Conservation (phyloP, 2,113 vertebrate genomes). For the Suncus etruscus region DNA sequence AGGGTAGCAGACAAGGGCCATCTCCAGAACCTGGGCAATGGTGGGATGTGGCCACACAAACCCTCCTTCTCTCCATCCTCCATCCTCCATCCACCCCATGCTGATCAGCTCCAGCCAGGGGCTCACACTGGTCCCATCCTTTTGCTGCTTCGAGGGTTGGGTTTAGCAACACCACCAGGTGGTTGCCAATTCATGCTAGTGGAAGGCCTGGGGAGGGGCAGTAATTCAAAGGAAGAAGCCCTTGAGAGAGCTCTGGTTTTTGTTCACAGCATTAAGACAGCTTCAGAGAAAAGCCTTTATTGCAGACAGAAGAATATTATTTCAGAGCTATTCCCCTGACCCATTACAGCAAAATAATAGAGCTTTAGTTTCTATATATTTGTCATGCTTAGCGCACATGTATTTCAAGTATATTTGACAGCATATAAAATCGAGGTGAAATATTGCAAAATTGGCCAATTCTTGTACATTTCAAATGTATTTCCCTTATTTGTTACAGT, state of each 20-base stretch:
- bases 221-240: conserved; percentile 43
- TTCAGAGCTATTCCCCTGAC: conserved; percentile 74
- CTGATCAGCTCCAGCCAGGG: not conserved
- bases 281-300: conserved; percentile 75
- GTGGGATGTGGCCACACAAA: accelerated
- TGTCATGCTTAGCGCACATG: conserved; percentile 75
- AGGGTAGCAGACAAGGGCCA: accelerated
- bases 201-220: not conserved
- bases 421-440: conserved; percentile 79
- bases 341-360: conserved; percentile 79
- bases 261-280: conserved; percentile 70
- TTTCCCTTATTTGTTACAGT: conserved; percentile 72
- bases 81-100: accelerated
- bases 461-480: conserved; percentile 69
- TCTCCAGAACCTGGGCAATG: accelerated
- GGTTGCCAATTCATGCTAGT: not conserved
- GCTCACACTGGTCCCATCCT: accelerated
- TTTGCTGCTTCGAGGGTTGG: accelerated
- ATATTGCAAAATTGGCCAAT: conserved; percentile 71
- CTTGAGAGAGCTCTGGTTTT: conserved; percentile 47
- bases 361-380: conserved; percentile 77
- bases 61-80: accelerated
- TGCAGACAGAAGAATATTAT: conserved; percentile 74
- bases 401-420: conserved; percentile 81
- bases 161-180: not conserved